These are phyloP conservation scores for Forbesichthys papilliferus DNA, from an alignment of 2,113 vertebrate genomes.

Conservation along the genomic window DNA sequence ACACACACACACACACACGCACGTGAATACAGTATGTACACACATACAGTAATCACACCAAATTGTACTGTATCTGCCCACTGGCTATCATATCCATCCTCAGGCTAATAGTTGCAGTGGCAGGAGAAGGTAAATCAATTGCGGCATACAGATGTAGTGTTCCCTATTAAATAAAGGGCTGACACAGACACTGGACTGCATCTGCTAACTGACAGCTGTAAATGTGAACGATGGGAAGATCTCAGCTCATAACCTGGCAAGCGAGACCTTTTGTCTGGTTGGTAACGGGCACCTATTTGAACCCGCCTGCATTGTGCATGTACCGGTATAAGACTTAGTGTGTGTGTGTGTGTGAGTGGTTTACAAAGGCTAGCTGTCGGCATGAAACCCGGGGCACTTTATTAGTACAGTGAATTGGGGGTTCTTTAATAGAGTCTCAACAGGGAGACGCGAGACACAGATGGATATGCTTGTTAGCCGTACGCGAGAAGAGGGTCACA, in stretches of 20 bases:
- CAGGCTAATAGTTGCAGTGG: slow-evolving; percentile 36
- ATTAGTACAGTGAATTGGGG: slow-evolving; percentile 45
- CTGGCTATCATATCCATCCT: slow-evolving; percentile 46
- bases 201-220: slow-evolving; percentile 69
- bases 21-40: not conserved
- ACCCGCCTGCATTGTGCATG: slow-evolving; percentile 9
- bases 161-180: slow-evolving; percentile 69
- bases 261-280: slow-evolving; percentile 44
- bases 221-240: slow-evolving; percentile 65
- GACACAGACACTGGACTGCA: slow-evolving; percentile 36
- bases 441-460: slow-evolving; percentile 4
- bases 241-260: slow-evolving; percentile 47
- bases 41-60: slow-evolving; percentile 2
- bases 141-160: slow-evolving; percentile 41
- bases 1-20: not conserved
- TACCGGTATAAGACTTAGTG: not conserved
- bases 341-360: slow-evolving; percentile 4
- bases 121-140: slow-evolving; percentile 57
- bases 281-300: not conserved
- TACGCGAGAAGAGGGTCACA: slow-evolving; percentile 32
- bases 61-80: slow-evolving; percentile 42
- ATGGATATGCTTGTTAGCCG: slow-evolving; percentile 11
- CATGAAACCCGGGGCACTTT: slow-evolving; percentile 35
- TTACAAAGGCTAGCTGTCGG: slow-evolving; percentile 44
- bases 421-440: slow-evolving; percentile 31